phyloP scores from a whole-genome alignment of 1,140 invertebrate species.

The Parasteatoda tepidariorum region DNA sequence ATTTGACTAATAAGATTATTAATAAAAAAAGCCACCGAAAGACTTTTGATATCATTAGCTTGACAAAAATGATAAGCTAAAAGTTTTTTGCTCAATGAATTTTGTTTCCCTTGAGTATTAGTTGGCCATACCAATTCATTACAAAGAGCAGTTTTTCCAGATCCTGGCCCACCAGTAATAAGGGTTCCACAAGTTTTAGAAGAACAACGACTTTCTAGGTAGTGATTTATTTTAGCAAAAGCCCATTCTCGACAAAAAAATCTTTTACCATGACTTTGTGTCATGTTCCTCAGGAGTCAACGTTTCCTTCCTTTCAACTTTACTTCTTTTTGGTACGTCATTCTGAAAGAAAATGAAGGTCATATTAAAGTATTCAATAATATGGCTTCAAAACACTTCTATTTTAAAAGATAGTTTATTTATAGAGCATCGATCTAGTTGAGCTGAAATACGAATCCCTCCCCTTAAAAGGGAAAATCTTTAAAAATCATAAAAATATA shows the following conservation, averaged over 20 bases:
- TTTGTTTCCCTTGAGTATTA: slow-evolving; percentile 79
- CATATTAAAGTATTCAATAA: not conserved
- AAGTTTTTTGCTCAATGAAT: slow-evolving; percentile 79
- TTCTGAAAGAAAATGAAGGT: slow-evolving; percentile 29
- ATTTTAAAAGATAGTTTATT: too few species aligned
- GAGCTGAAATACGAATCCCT: too few species aligned
- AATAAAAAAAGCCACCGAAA: slow-evolving; percentile 86
- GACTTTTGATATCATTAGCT: slow-evolving; percentile 73
- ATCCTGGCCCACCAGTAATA: slow-evolving; percentile 84
- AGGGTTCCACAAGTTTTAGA: slow-evolving; percentile 81
- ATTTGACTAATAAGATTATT: slow-evolving; percentile 85
- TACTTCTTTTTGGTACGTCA: slow-evolving; percentile 9
- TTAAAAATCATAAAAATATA: too few species aligned
- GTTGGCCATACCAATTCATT: slow-evolving; percentile 83
- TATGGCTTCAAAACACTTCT: too few species aligned
- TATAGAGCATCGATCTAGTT: too few species aligned
- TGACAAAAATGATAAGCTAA: slow-evolving; percentile 87
- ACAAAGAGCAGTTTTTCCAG: slow-evolving; percentile 82
- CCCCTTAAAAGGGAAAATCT: too few species aligned
- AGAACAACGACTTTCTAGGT: slow-evolving; percentile 79
- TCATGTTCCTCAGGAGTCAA: slow-evolving; percentile 59
- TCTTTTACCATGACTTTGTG: slow-evolving; percentile 71
- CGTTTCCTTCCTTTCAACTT: slow-evolving; percentile 57
- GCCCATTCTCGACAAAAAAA: slow-evolving; percentile 93
- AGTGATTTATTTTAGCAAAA: slow-evolving; percentile 92